These are phyloP conservation scores for Palythoa heliodiscus DNA, from an alignment of 92 coral and sea anemone species.

Conservation along the genomic window DNA sequence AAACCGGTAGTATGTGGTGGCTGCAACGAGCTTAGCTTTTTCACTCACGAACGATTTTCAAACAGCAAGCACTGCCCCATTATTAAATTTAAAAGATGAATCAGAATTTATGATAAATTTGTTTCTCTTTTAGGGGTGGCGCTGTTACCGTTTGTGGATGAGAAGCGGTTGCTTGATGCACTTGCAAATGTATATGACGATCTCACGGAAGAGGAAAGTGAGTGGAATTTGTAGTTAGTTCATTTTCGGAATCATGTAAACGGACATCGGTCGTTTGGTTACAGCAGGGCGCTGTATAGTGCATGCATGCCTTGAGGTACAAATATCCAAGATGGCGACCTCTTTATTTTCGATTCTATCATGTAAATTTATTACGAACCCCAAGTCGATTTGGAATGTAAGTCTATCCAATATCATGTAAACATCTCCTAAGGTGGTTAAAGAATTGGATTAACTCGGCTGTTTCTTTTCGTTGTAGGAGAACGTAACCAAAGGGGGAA, in stretches of 20 bases:
- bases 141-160: conserved; percentile 95
- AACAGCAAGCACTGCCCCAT: neutral
- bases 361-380: too few relatives aligned
- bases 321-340: too few relatives aligned
- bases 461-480: conserved; percentile 45
- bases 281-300: too few relatives aligned
- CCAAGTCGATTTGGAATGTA: too few relatives aligned
- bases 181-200: conserved; percentile 86
- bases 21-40: too few relatives aligned
- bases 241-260: neutral
- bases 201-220: conserved; percentile 79
- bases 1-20: too few relatives aligned
- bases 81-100: neutral
- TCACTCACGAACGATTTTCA: neutral
- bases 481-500: conserved; percentile 90
- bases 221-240: conserved; percentile 16
- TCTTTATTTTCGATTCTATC: too few relatives aligned
- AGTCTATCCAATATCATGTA: too few relatives aligned
- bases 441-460: neutral
- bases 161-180: conserved; percentile 78
- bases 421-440: neutral
- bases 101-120: neutral
- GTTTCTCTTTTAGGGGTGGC: conserved; percentile 77
- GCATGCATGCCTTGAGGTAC: too few relatives aligned
- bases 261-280: too few relatives aligned